Conservation (phyloP, 2,797 vertebrate species). For the Rhinoraja longicauda region DNA sequence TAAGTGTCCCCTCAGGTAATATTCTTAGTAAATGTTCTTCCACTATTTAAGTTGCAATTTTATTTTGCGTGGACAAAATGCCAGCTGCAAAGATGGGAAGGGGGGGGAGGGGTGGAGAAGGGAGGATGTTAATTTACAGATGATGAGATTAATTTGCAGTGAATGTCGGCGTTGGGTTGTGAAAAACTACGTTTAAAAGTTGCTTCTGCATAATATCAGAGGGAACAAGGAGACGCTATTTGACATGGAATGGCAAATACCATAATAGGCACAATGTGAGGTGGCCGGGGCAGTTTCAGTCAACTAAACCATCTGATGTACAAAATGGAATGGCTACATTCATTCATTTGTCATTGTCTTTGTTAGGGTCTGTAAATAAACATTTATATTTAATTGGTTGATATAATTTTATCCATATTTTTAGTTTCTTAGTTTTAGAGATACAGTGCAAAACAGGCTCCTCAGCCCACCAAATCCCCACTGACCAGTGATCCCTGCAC, state of each 20-base stretch:
- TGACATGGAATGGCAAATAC: not conserved
- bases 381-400: not conserved
- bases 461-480: too few relatives aligned
- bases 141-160: too few relatives aligned
- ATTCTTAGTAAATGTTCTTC: not conserved
- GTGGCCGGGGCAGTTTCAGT: not conserved
- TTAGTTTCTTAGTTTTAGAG: too few relatives aligned
- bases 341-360: not conserved
- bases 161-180: not conserved
- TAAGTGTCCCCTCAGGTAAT: conserved; percentile 60
- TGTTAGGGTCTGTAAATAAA: not conserved
- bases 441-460: too few relatives aligned
- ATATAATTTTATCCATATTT: not conserved
- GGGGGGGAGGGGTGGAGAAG: not conserved
- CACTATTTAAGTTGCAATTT: not conserved
- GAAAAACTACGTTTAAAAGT: not conserved
- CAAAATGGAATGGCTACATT: not conserved
- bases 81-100: not conserved
- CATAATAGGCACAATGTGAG: not conserved
- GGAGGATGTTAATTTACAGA: too few relatives aligned
- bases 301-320: not conserved
- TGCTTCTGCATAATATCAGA: not conserved
- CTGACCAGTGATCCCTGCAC: too few relatives aligned
- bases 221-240: not conserved
- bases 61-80: not conserved